Evolutionary conservation across 2,888 invertebrate species (phyloP).

Genomic region (Leptinotarsa tumamoca): DNA sequence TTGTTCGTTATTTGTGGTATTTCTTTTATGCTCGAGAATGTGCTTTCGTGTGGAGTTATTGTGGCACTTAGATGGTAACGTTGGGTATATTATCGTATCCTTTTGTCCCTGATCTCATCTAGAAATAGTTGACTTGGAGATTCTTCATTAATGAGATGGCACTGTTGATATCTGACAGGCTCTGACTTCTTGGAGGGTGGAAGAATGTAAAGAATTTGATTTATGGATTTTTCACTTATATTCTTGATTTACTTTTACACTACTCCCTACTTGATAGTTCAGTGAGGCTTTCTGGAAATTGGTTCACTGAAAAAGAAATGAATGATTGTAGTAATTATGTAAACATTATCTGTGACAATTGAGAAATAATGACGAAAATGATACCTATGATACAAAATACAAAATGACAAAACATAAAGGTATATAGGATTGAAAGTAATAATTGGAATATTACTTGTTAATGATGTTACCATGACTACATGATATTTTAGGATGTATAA

Average conservation of each 20-base stretch:
- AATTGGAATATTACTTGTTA: no score
- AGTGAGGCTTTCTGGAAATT: background rate
- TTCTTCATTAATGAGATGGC: background rate
- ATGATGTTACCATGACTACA: no score
- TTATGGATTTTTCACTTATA: background rate
- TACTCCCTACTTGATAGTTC: background rate
- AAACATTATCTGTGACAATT: no score
- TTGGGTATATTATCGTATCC: background rate
- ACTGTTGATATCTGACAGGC: background rate
- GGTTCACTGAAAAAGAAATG: background rate
- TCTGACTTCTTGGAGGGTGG: background rate
- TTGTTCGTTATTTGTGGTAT: background rate
- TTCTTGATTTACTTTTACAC: background rate
- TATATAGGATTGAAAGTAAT: no score
- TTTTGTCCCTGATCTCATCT: background rate
- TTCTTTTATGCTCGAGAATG: conserved; percentile 9
- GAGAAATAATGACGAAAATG: no score
- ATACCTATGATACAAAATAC: no score
- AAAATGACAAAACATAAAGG: no score
- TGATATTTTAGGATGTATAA: no score
- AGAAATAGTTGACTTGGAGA: background rate
- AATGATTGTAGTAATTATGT: background rate
- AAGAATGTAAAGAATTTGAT: conserved; percentile 6
- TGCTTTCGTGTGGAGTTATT: conserved; percentile 6
- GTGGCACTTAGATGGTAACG: background rate